Base-by-base conservation (phyloP, 2,888 invertebrate genomes). In the Platycheirus rosarum region DNA sequence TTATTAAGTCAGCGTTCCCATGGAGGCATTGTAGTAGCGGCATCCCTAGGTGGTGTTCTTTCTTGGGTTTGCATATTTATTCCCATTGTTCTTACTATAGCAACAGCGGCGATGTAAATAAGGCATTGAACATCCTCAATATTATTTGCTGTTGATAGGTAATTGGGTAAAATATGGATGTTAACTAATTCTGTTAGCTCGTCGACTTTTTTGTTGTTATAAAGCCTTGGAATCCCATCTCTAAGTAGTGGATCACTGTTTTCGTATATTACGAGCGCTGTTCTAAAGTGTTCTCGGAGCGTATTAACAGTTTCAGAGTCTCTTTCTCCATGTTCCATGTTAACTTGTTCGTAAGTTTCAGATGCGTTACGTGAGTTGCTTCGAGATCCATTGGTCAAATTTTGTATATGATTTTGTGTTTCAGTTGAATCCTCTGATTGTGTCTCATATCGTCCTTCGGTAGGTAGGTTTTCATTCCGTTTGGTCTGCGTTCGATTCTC, bases 111-210 rank as follows among this genome's bases (percentile, higher is more conserved):
- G 11, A 6, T 4, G 23, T 23, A 23, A 4, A 23, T 6, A 23
- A 23, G 23, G 23, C 23, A 23, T 4, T 23, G 23, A 4, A 23
- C 2, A 23, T 23, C 23, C 6, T 23, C 3, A 4, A 23, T 6
- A 6, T 5, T 23, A n/a, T 20, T 46, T n/a, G 23, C 23, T 46
- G 46, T 11, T 9, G 46, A 2, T n/a, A 46, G 9, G 6, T 46
- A 23, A 2, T 11, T 1, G 2, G 20, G 46, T 6, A 46, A 23
- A n/a, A 46, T 46, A 7, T 46, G 20, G 1, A 11, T 4, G 11
- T 46, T 46, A n/a, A 46, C 46, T n/a, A 23, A n/a, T 23, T n/a
- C 1, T 46, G 46, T 23, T 46, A 46, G n/a, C 1, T 46, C 46
- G 6, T 46, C 23, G 20, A 46, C n/a, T n/a, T n/a, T 11, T 46